Conservation (phyloP, 2,113 vertebrate species). For the Semnornis frantzii region DNA sequence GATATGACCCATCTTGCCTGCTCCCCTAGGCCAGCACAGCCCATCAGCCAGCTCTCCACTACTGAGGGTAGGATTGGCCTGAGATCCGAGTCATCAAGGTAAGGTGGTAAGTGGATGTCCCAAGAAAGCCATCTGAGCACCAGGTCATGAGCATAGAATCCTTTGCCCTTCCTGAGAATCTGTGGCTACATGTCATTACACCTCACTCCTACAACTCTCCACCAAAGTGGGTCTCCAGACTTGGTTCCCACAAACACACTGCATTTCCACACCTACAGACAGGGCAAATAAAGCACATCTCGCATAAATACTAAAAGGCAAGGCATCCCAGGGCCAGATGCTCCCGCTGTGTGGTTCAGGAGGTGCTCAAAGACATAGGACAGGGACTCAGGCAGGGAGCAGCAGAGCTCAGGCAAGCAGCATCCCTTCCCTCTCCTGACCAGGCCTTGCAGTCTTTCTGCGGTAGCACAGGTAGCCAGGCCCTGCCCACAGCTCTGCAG, state of each 20-base stretch:
- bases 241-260: rapidly evolving
- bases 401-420: not conserved
- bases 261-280: not conserved
- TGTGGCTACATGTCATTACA: not conserved
- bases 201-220: not conserved
- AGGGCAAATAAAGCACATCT: not conserved
- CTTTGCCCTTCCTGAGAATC: not conserved
- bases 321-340: rapidly evolving
- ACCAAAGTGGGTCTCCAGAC: not conserved
- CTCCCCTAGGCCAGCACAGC: not conserved
- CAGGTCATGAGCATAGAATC: rapidly evolving
- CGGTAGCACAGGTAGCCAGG: conserved; percentile 9
- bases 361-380: not conserved
- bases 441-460: not conserved
- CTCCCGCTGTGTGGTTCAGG: not conserved
- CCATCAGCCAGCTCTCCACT: not conserved
- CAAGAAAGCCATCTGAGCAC: not conserved
- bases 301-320: not conserved
- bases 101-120: not conserved
- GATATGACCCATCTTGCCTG: not conserved
- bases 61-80: not conserved
- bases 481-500: rapidly evolving
- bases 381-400: not conserved
- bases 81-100: not conserved
- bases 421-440: not conserved